A percentile compares a stretch with the other conserved stretches of the same genome.
Evolutionary conservation across 2,797 vertebrate species (phyloP).

Genomic region (Phataginus tetradactyla): DNA sequence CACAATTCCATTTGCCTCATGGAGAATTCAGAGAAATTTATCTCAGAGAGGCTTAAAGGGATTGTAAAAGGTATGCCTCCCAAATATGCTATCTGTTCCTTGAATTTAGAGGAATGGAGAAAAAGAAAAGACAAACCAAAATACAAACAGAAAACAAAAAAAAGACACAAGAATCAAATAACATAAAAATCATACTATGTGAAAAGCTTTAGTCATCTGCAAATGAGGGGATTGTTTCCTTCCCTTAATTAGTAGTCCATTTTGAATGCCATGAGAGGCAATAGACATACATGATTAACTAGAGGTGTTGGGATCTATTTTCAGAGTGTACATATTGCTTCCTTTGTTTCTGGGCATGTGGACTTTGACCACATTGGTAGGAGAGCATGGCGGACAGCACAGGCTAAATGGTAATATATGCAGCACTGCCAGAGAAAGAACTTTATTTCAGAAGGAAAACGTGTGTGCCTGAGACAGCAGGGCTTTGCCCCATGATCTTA

Average conservation of each 20-base stretch:
- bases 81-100: not conserved
- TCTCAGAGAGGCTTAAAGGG: conserved; percentile 49
- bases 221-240: not conserved
- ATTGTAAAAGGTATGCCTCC: not conserved
- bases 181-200: not conserved
- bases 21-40: conserved; percentile 70
- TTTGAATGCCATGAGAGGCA: not conserved
- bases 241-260: not conserved
- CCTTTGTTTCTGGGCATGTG: not conserved
- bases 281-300: not conserved
- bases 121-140: conserved; percentile 54
- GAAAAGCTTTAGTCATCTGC: not conserved
- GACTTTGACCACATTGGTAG: not conserved
- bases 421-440: not conserved
- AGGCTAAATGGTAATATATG: not conserved
- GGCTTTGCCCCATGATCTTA: not conserved
- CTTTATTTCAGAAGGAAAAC: not conserved
- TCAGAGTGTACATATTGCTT: not conserved
- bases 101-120: not conserved
- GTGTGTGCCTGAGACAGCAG: not conserved
- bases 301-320: not conserved
- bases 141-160: not conserved
- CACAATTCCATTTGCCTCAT: conserved; percentile 55
- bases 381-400: not conserved
- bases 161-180: not conserved